A percentile compares a stretch with the other conserved stretches of the same genome.
Evolutionary conservation across 2,797 vertebrate species (phyloP).

Genomic region (Xiphophorus birchmanni): DNA sequence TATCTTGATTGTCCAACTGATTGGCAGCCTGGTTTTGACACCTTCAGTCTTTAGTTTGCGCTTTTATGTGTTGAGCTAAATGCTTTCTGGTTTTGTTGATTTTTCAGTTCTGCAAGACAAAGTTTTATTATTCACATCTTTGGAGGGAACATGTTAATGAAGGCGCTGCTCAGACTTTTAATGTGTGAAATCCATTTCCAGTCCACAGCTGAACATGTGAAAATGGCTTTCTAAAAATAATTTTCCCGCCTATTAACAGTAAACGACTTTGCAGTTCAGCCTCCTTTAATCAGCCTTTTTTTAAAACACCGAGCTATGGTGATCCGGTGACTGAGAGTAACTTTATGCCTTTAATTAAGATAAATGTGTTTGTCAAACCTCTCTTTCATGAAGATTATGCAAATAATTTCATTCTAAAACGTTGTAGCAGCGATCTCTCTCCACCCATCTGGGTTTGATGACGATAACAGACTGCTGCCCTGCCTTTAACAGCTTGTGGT

Average conservation of each 20-base stretch:
- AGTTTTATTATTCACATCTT: not conserved
- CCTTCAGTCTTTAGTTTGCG: not conserved
- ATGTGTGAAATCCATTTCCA: constrained; percentile 20
- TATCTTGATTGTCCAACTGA: constrained; percentile 31
- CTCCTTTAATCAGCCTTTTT: not conserved
- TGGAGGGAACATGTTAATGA: constrained; percentile 9
- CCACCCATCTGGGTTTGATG: not conserved
- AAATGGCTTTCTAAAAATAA: constrained; percentile 36
- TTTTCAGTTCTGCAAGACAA: constrained; percentile 6
- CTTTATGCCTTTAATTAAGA: not conserved
- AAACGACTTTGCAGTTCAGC: constrained; percentile 22
- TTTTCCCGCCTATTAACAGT: constrained; percentile 1
- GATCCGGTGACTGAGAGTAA: not conserved
- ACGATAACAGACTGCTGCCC: not conserved
- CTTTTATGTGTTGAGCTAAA: constrained; percentile 3
- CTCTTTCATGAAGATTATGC: not conserved
- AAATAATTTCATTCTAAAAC: not conserved
- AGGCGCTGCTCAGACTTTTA: not conserved
- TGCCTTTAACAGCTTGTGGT: constrained; percentile 12
- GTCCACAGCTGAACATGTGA: constrained; percentile 15
- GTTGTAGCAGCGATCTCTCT: not conserved
- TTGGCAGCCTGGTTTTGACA: constrained; percentile 22
- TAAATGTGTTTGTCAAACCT: not conserved
- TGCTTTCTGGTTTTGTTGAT: not conserved
- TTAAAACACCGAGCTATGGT: constrained; percentile 27